phyloP scores from a whole-genome alignment of 2,113 vertebrate genomes.

The Calcarius ornatus region DNA sequence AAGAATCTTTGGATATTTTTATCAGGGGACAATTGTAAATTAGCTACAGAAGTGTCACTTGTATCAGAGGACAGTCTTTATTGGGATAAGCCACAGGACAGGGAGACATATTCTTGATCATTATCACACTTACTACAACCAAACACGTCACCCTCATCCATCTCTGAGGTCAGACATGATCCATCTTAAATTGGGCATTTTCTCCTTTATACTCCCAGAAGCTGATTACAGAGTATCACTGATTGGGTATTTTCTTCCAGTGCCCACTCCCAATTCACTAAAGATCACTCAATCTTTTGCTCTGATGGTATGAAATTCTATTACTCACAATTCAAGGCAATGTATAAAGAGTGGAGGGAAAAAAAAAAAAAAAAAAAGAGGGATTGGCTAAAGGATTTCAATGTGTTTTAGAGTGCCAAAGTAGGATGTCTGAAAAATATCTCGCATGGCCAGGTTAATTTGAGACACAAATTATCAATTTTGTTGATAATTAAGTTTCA shows the following conservation, averaged over 20 bases:
- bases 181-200: not conserved
- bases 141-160: rapidly evolving
- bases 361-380: not conserved
- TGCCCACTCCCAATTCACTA: not conserved
- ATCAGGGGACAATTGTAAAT: not conserved
- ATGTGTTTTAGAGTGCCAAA: not conserved
- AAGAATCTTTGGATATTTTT: not conserved
- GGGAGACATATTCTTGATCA: not conserved
- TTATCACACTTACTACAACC: not conserved
- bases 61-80: not conserved
- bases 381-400: not conserved
- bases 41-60: not conserved
- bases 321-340: not conserved
- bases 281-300: not conserved
- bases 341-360: not conserved
- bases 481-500: not conserved
- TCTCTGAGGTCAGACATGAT: not conserved
- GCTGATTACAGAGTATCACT: not conserved
- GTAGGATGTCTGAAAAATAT: not conserved
- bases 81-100: not conserved
- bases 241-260: not conserved
- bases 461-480: not conserved
- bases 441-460: not conserved
- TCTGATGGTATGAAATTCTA: not conserved
- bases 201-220: not conserved